These are phyloP conservation scores for Cerastoderma edule DNA, from an alignment of 2,888 invertebrate species.

Conservation along the genomic window DNA sequence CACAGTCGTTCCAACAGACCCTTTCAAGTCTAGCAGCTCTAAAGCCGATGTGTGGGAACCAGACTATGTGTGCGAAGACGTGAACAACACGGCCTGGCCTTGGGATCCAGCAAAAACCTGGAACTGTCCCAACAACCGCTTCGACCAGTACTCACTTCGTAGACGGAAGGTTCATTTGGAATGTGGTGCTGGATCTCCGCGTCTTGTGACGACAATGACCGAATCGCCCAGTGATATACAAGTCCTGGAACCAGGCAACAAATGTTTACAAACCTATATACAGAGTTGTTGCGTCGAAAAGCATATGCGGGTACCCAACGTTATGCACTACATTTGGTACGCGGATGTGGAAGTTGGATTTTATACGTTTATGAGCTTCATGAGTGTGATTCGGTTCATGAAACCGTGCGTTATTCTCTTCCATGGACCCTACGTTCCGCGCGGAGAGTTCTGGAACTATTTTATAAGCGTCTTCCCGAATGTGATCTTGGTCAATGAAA, in stretches of 20 bases:
- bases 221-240: slow-evolving; percentile 18
- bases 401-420: no score
- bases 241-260: slow-evolving; percentile 14
- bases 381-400: no score
- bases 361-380: slow-evolving; percentile 36
- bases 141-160: not conserved
- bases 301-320: slow-evolving; percentile 33
- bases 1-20: no score
- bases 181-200: not conserved
- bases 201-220: slow-evolving; percentile 4
- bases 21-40: no score
- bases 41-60: no score
- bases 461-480: no score
- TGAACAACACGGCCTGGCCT: no score
- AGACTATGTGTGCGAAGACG: no score
- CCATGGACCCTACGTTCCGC: no score
- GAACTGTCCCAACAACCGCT: not conserved
- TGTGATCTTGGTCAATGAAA: no score
- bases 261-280: slow-evolving; percentile 24
- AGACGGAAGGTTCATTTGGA: slow-evolving; percentile 23
- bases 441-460: no score
- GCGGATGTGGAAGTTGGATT: slow-evolving; percentile 19
- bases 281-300: slow-evolving; percentile 37
- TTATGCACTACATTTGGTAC: slow-evolving; percentile 40
- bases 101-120: no score